phyloP scores from a whole-genome alignment of 1,140 invertebrate species.

The Wiebesia pumilae region DNA sequence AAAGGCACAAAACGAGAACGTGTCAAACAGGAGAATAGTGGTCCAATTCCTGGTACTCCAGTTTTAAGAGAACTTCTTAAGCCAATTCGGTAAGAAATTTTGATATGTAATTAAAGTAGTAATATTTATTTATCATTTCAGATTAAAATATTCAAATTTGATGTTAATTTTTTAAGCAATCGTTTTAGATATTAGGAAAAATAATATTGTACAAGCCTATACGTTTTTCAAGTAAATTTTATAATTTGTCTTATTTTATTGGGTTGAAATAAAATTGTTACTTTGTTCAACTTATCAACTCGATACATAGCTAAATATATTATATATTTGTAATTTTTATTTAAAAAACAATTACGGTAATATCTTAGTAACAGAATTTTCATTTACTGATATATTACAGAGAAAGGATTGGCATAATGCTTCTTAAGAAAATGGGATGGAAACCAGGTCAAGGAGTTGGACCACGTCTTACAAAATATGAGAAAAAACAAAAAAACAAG shows the following conservation, averaged over 20 bases:
- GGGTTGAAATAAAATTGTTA: no score
- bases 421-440: constrained; percentile 93
- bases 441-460: constrained; percentile 94
- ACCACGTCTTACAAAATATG: constrained; percentile 78
- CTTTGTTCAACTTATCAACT: no score
- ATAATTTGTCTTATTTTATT: no score
- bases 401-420: constrained; percentile 89
- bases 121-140: no score
- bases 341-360: no score
- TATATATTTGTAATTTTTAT: no score
- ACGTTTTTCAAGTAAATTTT: no score
- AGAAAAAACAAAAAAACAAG: constrained; percentile 75
- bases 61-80: constrained; percentile 87
- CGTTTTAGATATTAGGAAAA: no score
- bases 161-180: no score
- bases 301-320: no score
- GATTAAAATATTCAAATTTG: no score
- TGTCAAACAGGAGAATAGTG: constrained; percentile 74
- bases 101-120: neutral
- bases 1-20: constrained; percentile 75
- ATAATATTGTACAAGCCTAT: no score
- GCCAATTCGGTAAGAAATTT: constrained; percentile 79
- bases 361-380: neutral
- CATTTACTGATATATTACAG: constrained; percentile 66
- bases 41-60: constrained; percentile 86